These are phyloP conservation scores for Todus mexicanus DNA, from an alignment of 2,797 vertebrate species.

Conservation along the genomic window DNA sequence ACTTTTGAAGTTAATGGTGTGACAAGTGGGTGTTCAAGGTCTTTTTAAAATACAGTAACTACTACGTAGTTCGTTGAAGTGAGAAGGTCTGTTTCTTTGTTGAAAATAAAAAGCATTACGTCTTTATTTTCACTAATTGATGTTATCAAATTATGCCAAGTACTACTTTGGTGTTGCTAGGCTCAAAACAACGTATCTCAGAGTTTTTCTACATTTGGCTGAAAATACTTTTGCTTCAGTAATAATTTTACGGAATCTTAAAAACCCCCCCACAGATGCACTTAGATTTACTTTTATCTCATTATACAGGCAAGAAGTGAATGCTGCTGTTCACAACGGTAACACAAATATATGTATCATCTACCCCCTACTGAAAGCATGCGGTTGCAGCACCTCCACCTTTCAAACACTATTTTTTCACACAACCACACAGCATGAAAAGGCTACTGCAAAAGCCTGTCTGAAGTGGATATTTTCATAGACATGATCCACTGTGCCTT, in stretches of 20 bases:
- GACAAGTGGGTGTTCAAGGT: background rate
- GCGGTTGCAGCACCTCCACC: background rate
- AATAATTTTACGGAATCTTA: background rate
- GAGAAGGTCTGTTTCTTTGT: background rate
- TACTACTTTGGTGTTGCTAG: background rate
- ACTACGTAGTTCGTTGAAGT: background rate
- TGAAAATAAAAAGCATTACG: background rate
- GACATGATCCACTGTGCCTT: background rate
- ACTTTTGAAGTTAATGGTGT: slow-evolving; percentile 5
- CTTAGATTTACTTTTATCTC: background rate
- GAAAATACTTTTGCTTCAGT: background rate
- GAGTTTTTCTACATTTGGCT: background rate
- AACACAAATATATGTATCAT: background rate
- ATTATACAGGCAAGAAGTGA: background rate
- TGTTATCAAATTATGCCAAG: background rate
- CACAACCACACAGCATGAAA: background rate
- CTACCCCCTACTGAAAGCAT: background rate
- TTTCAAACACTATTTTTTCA: background rate
- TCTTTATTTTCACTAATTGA: background rate
- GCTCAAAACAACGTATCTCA: background rate
- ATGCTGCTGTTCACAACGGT: background rate
- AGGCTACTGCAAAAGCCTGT: background rate
- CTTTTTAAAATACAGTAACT: slow-evolving; percentile 13
- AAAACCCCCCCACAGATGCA: background rate
- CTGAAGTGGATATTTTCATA: background rate